Evolutionary conservation across 2,113 vertebrate species (phyloP), one percentile per base, ranked within the genome.

Genomic region (Dasyornis broadbenti): DNA sequence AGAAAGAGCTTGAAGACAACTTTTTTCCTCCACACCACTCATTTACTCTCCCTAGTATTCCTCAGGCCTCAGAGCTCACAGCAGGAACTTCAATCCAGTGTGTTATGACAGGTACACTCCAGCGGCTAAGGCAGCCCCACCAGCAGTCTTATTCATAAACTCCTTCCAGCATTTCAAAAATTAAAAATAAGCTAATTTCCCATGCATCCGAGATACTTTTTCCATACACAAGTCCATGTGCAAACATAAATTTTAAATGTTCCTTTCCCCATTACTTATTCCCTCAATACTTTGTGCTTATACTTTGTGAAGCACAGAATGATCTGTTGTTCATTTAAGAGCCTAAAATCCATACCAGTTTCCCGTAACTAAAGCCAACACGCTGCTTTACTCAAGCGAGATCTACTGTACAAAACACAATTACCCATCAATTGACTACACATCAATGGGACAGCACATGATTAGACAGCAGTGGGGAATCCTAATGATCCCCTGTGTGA

Each of bases 381-480:
- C 28, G 30, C 44, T 70, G 86, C 82, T 54, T 45, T 83, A 68
- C 89, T 95, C 31, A 30, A 77, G 61, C 7, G 5, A 94, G 82
- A 82, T 90, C 86, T 92, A 69, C 81, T 39, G 40, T 60, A 71
- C 33, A 71, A 65, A 87, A 79, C 49, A 84, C 84, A 76, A 91
- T 96, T 97, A 93, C 28, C 45, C 88, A 91, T 86, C 92, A 94
- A 90, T 80, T 92, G 94, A 81, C 81, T 90, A 56, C 68, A 92
- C 80, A 96, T 90, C 87, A 96, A 61, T 80, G 86, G 79, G 91
- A 96, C 78, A 83, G 81, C 79, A 94, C 56, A 61, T 27, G 69
- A 96, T 96, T 87, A 97, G 90, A 95, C 68, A 96, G 82, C 95
- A 95, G 73, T 70, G 61, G 92, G 89, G 91, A 96, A 96, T 95